Evolutionary conservation across 2,888 invertebrate species (phyloP), one percentile per base, ranked within the genome.

Genomic region (Scaptomyza flava): DNA sequence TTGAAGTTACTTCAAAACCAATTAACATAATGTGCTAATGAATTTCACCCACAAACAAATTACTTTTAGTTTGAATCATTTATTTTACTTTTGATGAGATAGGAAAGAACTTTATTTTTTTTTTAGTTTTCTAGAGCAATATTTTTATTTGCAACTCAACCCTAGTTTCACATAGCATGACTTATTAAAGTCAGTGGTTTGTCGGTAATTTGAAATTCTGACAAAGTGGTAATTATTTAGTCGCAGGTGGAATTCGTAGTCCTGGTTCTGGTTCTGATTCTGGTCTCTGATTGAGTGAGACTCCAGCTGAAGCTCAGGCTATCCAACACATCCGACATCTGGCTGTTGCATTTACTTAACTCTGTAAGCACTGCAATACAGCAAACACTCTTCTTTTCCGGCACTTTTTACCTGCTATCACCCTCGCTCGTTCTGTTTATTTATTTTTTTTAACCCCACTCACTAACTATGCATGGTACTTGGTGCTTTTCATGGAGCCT

Each of bases 271-370:
- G 41, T 11, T 14, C 7, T 14, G 6, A 6, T 6, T 36, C 7
- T 17, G 12, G 14, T 14, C 23, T 36, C 36, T 51, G 51, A 11
- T 51, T 51, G 51, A 51, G 23, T 51, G 51, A 9, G 30, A 51
- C 20, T 48, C 9, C 6, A 58, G 59, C 8, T 31, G 17, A 41
- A 5, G 9, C 41, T 30, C 17, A 9, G 31, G 43, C 33, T 58
- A 50, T 60, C 34, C 20, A 34, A 41, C 61, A 42, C 50, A 66
- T 53, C 59, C 48, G 68, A 30, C 46, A 47, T 56, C 56, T 53
- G 64, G 54, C 81, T 73, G 66, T 65, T 77, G 74, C 81, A 78
- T 83, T 77, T 69, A 81, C 75, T 86, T 81, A 67, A 23, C 53
- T 58, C 46, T 36, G 42, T 20, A 51, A 73, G 69, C 52, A 68